Base-by-base conservation (phyloP, 23 tunicate species). In the Ascidia mentula region DNA sequence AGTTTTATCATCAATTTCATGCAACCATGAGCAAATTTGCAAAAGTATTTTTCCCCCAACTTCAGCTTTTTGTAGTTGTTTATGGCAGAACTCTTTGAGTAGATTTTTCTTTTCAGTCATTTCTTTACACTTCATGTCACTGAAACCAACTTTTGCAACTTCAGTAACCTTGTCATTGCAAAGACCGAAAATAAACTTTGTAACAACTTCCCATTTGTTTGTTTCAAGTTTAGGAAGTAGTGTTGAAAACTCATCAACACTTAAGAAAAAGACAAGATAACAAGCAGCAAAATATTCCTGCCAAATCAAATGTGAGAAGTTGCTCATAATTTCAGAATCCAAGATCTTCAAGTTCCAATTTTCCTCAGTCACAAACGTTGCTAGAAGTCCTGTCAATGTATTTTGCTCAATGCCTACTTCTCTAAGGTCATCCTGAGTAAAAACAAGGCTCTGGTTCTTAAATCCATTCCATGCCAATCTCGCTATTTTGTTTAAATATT, bases 251-350 rank as follows among this genome's bases (percentile, higher is more conserved):
- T 53, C 65, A 53, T 53, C 7, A 6, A 5, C 65, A 53, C 12
- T 53, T 53, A 9, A 3, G 24, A 53, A 53, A 53, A 20, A 53
- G 24, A 53, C 65, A 53, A 53, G 65, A 28, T 53, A 53, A 53
- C 65, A 53, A 53, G 65, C 65, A 53, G 65, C 65, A 53, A 53
- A 53, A 53, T 53, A 53, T 53, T 53, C 65, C 13, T 53, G 65
- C 65, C 65, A 53, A 9, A 28, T 53, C 24, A 53, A 53, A 53
- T 53, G 65, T 5, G 65, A 53, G 24, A 53, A 53, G 24, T 3
- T 53, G 22, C 13, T 53, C 65, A 20, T 53, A 20, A 20, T 53
- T 6, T 53, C 12, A 5, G 28, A 26, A 53, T 53, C 65, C 4
- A 53, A 28, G 24, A 53, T 53, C 24, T 26, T 53, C 65, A 53